Conservation (phyloP, 2,888 invertebrate species). For the Oeneis ivallda region DNA sequence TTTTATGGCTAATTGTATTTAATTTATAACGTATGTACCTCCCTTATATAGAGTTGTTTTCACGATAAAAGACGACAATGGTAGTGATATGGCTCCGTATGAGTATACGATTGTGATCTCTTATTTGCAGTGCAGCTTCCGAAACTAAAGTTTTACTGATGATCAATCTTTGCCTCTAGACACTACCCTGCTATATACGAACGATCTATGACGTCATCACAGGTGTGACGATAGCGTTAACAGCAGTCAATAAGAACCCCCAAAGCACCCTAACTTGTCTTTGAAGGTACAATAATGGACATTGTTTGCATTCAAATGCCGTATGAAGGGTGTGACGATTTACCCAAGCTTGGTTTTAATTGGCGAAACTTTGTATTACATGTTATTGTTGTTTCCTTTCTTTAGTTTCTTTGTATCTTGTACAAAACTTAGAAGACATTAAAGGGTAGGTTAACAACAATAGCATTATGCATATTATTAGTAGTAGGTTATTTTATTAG, state of each 20-base stretch:
- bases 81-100: too few relatives aligned
- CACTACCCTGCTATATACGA: background rate
- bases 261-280: background rate
- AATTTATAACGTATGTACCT: background rate
- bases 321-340: background rate
- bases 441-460: too few relatives aligned
- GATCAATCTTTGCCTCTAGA: background rate
- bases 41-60: too few relatives aligned
- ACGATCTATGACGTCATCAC: background rate
- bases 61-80: too few relatives aligned
- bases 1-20: background rate
- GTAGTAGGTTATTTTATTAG: too few relatives aligned
- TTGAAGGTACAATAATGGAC: background rate
- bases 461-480: too few relatives aligned
- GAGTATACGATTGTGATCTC: too few relatives aligned
- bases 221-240: background rate
- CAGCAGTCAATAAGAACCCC: conserved; percentile 7
- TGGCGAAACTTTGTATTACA: background rate
- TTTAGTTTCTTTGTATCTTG: background rate
- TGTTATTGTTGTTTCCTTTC: background rate
- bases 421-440: too few relatives aligned
- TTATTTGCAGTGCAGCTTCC: too few relatives aligned
- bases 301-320: conserved; percentile 3
- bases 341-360: background rate
- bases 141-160: too few relatives aligned